Conservation (phyloP, 2,888 invertebrate species). For the Chymomyza procnemis region DNA sequence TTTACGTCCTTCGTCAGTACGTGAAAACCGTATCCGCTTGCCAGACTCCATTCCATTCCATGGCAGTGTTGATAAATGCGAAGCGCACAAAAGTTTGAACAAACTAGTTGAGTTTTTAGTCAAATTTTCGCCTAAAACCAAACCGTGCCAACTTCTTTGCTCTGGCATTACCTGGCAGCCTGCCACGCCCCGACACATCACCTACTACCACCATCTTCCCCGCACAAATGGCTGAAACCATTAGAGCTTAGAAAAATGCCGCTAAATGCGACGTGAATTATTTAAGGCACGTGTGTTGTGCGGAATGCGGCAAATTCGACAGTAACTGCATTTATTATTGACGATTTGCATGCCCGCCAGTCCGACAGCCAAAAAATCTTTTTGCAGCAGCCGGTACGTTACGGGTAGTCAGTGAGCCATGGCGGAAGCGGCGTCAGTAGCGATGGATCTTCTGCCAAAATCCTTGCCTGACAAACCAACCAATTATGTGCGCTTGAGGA, state of each 20-base stretch:
- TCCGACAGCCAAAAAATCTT: conserved; percentile 8
- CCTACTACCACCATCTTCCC: conserved; percentile 10
- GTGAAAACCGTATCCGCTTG: background rate
- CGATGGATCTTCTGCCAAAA: conserved; percentile 30
- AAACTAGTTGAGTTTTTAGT: conserved; percentile 73
- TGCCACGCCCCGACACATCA: conserved; percentile 42
- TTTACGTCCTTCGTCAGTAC: conserved; percentile 17
- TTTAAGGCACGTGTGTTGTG: conserved; percentile 73
- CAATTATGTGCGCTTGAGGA: conserved; percentile 62
- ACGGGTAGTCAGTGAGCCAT: conserved; percentile 16
- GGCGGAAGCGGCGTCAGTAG: conserved; percentile 2
- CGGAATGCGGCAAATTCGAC: conserved; percentile 73
- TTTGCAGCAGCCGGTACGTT: background rate
- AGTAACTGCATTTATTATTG: conserved; percentile 73
- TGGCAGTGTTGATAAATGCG: conserved; percentile 66
- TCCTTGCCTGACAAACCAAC: conserved; percentile 60
- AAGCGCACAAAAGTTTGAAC: conserved; percentile 56
- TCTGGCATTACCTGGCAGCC: conserved; percentile 58
- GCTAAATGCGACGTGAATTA: conserved; percentile 71
- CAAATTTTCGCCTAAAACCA: conserved; percentile 69
- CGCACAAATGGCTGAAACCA: conserved; percentile 61
- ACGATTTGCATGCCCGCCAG: conserved; percentile 50
- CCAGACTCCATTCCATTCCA: conserved; percentile 9
- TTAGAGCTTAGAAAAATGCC: conserved; percentile 58
- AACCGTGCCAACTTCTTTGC: conserved; percentile 61